phyloP scores from a whole-genome alignment of 2,888 invertebrate genomes.

The Xestia sexstrigata region DNA sequence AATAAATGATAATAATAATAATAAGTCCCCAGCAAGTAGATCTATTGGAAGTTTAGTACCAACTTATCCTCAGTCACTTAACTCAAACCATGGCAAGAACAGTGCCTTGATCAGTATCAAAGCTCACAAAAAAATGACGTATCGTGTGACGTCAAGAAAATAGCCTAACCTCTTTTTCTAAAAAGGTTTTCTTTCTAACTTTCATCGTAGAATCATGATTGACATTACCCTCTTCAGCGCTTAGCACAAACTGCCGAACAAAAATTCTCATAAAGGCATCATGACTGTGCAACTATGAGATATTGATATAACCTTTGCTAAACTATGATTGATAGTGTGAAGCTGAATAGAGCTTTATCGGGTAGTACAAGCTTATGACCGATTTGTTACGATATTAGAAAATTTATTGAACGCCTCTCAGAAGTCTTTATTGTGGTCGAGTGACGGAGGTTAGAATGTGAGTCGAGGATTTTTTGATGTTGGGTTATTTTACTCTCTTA shows the following conservation, averaged over 20 bases:
- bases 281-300: conserved; percentile 85
- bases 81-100: neutral
- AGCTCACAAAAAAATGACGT: neutral
- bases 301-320: conserved; percentile 86
- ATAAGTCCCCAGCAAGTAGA: neutral
- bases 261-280: conserved; percentile 80
- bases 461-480: conserved; percentile 36
- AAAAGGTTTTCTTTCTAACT: conserved; percentile 38
- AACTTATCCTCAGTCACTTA: neutral
- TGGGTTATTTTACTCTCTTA: neutral
- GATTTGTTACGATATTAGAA: conserved; percentile 84
- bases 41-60: neutral
- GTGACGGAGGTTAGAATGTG: conserved; percentile 44
- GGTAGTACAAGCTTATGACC: conserved; percentile 78
- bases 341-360: conserved; percentile 83
- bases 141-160: conserved; percentile 30
- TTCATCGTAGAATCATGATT: conserved; percentile 69
- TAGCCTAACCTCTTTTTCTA: conserved; percentile 24
- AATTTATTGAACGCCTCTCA: conserved; percentile 68
- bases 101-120: neutral
- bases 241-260: conserved; percentile 72
- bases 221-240: conserved; percentile 74
- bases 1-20: no score
- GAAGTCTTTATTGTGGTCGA: conserved; percentile 61
- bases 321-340: conserved; percentile 89